Evolutionary conservation across 2,113 vertebrate genomes (phyloP).

Genomic region (Caloenas nicobarica): DNA sequence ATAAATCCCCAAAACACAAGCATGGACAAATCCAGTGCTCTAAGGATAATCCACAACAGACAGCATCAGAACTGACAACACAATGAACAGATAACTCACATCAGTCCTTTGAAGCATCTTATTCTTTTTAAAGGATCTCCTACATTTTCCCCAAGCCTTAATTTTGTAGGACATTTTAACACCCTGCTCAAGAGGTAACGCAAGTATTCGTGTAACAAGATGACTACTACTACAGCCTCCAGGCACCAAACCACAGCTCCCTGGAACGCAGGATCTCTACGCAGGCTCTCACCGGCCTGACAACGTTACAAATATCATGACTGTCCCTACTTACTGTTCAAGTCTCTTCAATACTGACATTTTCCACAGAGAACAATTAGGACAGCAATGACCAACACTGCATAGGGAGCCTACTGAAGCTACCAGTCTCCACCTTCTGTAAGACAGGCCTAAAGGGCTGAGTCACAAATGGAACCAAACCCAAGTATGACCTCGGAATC

Average conservation of each 20-base stretch:
- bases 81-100: not conserved
- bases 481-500: constrained; percentile 10
- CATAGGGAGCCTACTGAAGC: not conserved
- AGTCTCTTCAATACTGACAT: not conserved
- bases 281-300: rapidly evolving
- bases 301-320: not conserved
- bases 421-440: not conserved
- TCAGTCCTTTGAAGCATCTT: not conserved
- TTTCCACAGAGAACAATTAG: not conserved
- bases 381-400: not conserved
- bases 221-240: not conserved
- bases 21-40: not conserved
- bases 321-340: not conserved
- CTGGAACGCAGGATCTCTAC: rapidly evolving
- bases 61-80: not conserved
- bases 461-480: constrained; percentile 28
- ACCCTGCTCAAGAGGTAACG: not conserved
- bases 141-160: not conserved
- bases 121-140: not conserved
- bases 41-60: not conserved
- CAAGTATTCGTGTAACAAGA: not conserved
- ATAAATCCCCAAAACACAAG: not conserved
- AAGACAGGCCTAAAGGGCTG: not conserved
- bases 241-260: not conserved
- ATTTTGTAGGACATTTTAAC: not conserved